phyloP scores from a whole-genome alignment of 2,888 invertebrate species.

The Tanytarsus gracilentus region DNA sequence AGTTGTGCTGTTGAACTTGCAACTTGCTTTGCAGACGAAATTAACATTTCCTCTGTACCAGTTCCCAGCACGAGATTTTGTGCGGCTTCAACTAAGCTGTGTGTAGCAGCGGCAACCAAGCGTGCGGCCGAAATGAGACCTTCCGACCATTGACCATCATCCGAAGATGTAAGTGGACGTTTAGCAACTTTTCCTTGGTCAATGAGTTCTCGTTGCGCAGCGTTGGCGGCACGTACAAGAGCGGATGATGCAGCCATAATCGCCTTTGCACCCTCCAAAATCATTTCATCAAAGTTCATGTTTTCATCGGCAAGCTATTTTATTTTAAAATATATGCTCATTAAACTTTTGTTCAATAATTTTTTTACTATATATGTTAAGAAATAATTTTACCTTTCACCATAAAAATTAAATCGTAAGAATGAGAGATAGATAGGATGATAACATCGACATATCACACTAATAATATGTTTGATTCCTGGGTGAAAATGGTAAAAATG shows the following conservation, averaged over 20 bases:
- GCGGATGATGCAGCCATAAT: slow-evolving; percentile 97
- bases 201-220: slow-evolving; percentile 92
- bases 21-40: slow-evolving; percentile 92
- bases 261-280: slow-evolving; percentile 93
- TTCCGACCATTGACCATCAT: slow-evolving; percentile 97
- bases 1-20: slow-evolving; percentile 96
- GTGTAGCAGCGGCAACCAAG: slow-evolving; percentile 94
- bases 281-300: slow-evolving; percentile 98
- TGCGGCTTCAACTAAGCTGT: slow-evolving; percentile 94
- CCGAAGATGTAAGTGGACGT: slow-evolving; percentile 73
- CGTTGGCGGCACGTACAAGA: slow-evolving; percentile 90
- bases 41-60: slow-evolving; percentile 89
- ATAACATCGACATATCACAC: slow-evolving; percentile 47
- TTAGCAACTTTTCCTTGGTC: slow-evolving; percentile 81
- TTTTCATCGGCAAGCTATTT: slow-evolving; percentile 79
- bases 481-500: slow-evolving; percentile 63
- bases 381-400: slow-evolving; percentile 32
- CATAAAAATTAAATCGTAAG: background rate
- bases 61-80: slow-evolving; percentile 90
- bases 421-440: background rate
- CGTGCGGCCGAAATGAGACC: slow-evolving; percentile 92
- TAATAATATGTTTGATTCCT: slow-evolving; percentile 99
- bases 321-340: background rate
- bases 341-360: background rate
- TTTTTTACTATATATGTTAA: slow-evolving; percentile 29